Evolutionary conservation across 2,113 vertebrate species (phyloP).

Genomic region (Urocynchramus pylzowi): DNA sequence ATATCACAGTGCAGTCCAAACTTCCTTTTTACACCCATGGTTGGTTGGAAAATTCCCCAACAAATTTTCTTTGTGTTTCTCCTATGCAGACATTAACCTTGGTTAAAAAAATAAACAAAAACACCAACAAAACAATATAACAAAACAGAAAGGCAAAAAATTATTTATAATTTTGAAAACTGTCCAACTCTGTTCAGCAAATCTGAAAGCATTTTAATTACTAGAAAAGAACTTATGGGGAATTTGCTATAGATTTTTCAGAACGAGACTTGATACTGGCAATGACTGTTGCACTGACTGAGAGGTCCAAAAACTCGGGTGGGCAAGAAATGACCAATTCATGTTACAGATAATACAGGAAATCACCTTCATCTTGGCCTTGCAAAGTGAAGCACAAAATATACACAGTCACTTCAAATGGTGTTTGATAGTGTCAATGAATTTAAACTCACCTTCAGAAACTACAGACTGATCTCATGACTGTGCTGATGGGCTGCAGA

Average conservation of each 20-base stretch:
- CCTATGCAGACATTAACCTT: background rate
- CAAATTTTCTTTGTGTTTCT: background rate
- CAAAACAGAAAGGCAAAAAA: background rate
- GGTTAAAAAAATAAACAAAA: background rate
- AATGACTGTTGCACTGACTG: background rate
- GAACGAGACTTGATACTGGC: background rate
- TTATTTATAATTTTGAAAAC: background rate
- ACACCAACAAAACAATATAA: background rate
- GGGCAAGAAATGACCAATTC: background rate
- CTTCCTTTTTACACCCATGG: background rate
- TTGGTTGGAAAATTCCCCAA: background rate
- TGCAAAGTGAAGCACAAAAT: background rate
- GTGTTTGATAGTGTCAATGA: background rate
- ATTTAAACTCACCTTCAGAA: constrained; percentile 11
- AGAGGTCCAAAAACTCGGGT: background rate
- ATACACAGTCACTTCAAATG: background rate
- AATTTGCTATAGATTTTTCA: background rate
- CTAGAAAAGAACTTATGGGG: background rate
- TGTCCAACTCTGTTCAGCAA: background rate
- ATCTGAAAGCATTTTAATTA: background rate
- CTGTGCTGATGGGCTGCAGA: background rate
- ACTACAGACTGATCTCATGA: background rate
- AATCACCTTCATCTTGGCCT: background rate
- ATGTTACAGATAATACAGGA: background rate
- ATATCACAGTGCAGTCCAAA: background rate